Evolutionary conservation across 2,113 vertebrate genomes (phyloP).

Genomic region (Mionectes macconnelli): DNA sequence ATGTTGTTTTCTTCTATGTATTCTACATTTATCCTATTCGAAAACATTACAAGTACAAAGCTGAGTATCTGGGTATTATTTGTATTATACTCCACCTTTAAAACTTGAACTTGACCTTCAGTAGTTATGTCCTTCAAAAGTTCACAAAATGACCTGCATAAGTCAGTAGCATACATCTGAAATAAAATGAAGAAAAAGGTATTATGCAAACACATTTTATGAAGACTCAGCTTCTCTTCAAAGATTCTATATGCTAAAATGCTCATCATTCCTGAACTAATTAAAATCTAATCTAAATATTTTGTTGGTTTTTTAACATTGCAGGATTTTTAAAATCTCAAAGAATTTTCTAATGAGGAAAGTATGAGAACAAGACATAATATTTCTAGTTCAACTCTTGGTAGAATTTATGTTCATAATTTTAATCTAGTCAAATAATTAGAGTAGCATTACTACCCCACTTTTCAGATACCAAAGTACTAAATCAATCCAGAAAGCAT

Average conservation of each 20-base stretch:
- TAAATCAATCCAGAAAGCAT: not conserved
- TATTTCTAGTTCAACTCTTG: not conserved
- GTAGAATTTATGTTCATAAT: not conserved
- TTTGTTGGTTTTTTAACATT: not conserved
- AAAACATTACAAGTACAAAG: not conserved
- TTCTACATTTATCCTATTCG: not conserved
- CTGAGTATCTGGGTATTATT: not conserved
- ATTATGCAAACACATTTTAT: not conserved
- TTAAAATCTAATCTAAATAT: not conserved
- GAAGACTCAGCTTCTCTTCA: not conserved
- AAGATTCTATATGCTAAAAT: not conserved
- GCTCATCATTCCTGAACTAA: not conserved
- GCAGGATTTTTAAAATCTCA: not conserved
- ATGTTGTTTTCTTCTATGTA: not conserved
- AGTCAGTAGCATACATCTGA: conserved; percentile 86
- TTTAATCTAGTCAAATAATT: not conserved
- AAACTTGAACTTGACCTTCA: conserved; percentile 94
- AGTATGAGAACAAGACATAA: not conserved
- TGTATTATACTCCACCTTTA: conserved; percentile 82
- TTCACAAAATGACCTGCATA: conserved; percentile 90
- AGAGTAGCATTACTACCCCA: not conserved
- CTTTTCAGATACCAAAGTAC: not conserved
- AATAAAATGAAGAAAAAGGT: conserved; percentile 33
- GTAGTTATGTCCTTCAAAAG: conserved; percentile 90
- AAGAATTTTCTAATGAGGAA: not conserved